phyloP scores from a whole-genome alignment of 2,113 vertebrate species.

The Taxidea taxus region DNA sequence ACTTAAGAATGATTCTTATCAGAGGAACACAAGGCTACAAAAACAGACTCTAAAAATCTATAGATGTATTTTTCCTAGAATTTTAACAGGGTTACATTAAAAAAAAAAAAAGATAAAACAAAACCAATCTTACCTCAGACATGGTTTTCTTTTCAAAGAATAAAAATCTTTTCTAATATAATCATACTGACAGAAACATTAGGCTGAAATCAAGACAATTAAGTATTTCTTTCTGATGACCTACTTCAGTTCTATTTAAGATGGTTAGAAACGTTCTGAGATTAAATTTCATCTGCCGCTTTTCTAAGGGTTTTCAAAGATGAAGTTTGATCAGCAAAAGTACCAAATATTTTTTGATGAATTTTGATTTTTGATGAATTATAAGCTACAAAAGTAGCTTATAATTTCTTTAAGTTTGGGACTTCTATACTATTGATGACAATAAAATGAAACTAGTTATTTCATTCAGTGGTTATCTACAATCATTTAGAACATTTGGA shows the following conservation, averaged over 20 bases:
- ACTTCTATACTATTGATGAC: background rate
- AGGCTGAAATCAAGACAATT: slow-evolving; percentile 32
- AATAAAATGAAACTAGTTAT: slow-evolving; percentile 29
- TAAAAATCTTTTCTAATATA: slow-evolving; percentile 13
- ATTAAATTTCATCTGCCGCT: slow-evolving; percentile 45
- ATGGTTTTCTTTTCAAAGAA: slow-evolving; percentile 49
- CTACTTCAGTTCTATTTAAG: slow-evolving; percentile 39
- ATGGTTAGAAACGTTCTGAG: slow-evolving; percentile 54
- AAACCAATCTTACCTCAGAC: background rate
- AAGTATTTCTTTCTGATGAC: slow-evolving; percentile 61
- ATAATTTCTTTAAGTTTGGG: background rate
- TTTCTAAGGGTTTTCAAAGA: slow-evolving; percentile 48
- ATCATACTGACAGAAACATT: slow-evolving; percentile 43
- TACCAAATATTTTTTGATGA: background rate
- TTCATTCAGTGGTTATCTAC: slow-evolving; percentile 47
- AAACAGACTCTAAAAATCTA: background rate
- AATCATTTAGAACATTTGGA: slow-evolving; percentile 38
- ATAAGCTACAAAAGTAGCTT: background rate
- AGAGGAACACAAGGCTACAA: background rate
- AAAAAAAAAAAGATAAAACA: background rate
- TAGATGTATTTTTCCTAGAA: background rate
- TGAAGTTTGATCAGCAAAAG: slow-evolving; percentile 56
- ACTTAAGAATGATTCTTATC: background rate
- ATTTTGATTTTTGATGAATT: too few relatives aligned
- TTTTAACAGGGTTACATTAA: background rate